Percentiles rank a stretch among this genome's conserved stretches.
These are phyloP conservation scores for Melanophora roralis DNA, from an alignment of 2,888 invertebrate genomes.

Conservation along the genomic window DNA sequence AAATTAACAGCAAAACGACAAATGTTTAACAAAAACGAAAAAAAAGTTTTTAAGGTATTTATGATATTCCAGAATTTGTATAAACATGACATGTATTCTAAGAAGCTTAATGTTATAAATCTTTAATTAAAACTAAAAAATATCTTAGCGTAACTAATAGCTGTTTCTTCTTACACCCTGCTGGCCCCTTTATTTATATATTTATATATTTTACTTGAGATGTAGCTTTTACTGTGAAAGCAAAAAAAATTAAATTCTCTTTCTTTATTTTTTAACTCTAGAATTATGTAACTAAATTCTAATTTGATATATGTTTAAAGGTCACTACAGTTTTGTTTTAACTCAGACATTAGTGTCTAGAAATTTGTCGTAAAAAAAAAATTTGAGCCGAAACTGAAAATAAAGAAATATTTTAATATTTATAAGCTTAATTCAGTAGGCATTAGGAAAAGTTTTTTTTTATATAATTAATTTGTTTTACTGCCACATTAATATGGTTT, in stretches of 20 bases:
- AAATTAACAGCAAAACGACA: too few species aligned
- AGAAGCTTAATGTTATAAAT: neutral
- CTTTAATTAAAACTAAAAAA: neutral
- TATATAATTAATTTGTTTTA: neutral
- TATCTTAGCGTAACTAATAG: neutral
- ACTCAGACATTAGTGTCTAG: neutral
- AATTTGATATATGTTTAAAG: neutral
- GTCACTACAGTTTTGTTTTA: neutral
- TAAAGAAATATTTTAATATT: conserved; percentile 19
- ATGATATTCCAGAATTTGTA: neutral
- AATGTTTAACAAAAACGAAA: too few species aligned
- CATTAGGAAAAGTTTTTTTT: neutral
- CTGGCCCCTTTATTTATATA: neutral
- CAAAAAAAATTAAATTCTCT: too few species aligned
- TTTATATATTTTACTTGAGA: too few species aligned
- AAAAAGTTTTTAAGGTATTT: too few species aligned
- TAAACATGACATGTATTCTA: neutral
- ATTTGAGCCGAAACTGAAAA: neutral
- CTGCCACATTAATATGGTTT: neutral
- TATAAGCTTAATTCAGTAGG: neutral
- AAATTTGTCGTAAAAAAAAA: neutral
- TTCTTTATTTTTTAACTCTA: neutral
- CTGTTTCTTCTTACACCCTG: neutral
- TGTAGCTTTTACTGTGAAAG: too few species aligned
- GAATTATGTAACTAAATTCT: neutral